Base-by-base conservation (phyloP, 1,140 invertebrate genomes). In the Brachionus rubens region DNA sequence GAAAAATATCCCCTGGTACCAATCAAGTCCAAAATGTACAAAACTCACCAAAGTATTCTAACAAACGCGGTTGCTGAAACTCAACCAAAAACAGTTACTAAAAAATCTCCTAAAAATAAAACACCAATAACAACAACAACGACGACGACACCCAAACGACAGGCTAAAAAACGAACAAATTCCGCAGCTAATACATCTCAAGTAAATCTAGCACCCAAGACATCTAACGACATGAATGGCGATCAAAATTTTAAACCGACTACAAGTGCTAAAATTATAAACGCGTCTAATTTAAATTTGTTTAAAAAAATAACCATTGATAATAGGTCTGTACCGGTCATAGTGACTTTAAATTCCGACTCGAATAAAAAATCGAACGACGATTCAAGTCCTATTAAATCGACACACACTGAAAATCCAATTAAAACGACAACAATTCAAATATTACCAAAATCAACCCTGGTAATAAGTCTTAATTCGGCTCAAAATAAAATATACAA, bases 251-350 rank as follows among this genome's bases (percentile, higher is more conserved):
- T 59, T 16, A 41, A 65, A 65, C 36, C 59, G 16, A n/a, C n/a
- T n/a, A n/a, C n/a, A n/a, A n/a, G n/a, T n/a, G 30, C 59, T 14
- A 65, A 65, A 41, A 65, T 65, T 10, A 65, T 65, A 46, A 65
- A 65, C 26, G 36, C 59, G 12, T 65, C 59, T 46, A 46, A 46
- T 46, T 46, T 46, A 43, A 65, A n/a, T 65, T 12, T 65, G 14
- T 65, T 43, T 24, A 65, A 65, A 14, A 65, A 65, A 43, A 65
- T 65, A 65, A 36, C 59, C 19, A 65, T 65, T 21, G 59, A 65
- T 24, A 65, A 65, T 65, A 36, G 59, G 7, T 21, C 59, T 21
- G 30, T 65, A 28, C 43, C 43, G 9, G 43, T 46, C 14, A 65
- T 65, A 19, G 59, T 65, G 19, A 65, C 59, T 6, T 36, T 65